phyloP scores from a whole-genome alignment of 1,140 invertebrate species.

The Cepaea nemoralis region DNA sequence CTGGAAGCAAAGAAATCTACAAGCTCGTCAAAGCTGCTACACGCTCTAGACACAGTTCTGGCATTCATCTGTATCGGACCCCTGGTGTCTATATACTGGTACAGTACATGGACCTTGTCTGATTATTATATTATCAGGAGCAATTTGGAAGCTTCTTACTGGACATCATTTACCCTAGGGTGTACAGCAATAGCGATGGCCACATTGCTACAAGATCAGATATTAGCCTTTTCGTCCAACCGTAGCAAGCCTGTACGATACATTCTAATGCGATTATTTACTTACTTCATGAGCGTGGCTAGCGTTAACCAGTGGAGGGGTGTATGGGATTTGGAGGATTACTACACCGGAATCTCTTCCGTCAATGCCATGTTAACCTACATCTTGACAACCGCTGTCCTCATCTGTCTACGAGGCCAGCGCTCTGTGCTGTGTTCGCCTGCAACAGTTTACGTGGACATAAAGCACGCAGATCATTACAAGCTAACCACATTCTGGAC shows the following conservation, averaged over 20 bases:
- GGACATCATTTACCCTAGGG: neutral
- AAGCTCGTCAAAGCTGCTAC: neutral
- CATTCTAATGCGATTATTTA: neutral
- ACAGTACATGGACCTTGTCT: neutral
- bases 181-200: neutral
- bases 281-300: neutral
- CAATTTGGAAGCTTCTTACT: neutral
- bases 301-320: neutral
- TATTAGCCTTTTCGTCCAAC: neutral
- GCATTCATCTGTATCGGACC: neutral
- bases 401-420: neutral
- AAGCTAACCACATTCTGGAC: neutral
- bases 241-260: neutral
- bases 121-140: neutral
- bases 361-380: neutral
- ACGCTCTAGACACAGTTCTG: neutral
- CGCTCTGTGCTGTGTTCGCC: neutral
- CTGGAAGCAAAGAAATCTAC: neutral
- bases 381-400: neutral
- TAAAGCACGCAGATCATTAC: neutral
- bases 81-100: neutral
- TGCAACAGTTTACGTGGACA: neutral
- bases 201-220: neutral
- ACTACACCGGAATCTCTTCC: neutral
- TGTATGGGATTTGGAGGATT: neutral